phyloP scores from a whole-genome alignment of 2,888 invertebrate species.

The Habrosyne pyritoides region DNA sequence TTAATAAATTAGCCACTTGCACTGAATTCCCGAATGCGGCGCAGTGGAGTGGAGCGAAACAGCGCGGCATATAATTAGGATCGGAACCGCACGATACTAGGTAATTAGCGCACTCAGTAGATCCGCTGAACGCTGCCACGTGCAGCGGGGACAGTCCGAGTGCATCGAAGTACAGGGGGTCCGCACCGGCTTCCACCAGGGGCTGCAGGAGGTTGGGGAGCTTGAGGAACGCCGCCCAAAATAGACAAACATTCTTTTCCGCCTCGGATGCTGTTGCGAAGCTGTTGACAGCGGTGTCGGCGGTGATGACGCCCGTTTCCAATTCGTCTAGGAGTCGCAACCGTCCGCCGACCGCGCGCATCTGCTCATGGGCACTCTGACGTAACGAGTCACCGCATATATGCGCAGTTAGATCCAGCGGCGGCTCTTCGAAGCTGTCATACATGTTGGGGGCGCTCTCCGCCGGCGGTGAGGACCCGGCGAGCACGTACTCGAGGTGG shows the following conservation, averaged over 20 bases:
- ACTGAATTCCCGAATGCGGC: slow-evolving; percentile 94
- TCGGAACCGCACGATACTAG: slow-evolving; percentile 87
- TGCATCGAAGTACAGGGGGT: slow-evolving; percentile 87
- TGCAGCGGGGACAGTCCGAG: slow-evolving; percentile 90
- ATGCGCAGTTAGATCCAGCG: slow-evolving; percentile 87
- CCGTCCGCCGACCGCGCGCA: slow-evolving; percentile 87
- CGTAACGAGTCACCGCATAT: slow-evolving; percentile 89
- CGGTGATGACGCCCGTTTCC: slow-evolving; percentile 86
- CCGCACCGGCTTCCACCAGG: slow-evolving; percentile 87
- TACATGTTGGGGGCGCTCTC: slow-evolving; percentile 92
- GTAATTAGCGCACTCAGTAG: slow-evolving; percentile 87
- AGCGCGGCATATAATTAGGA: slow-evolving; percentile 87
- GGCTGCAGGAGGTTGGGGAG: slow-evolving; percentile 86
- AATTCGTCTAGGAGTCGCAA: slow-evolving; percentile 88
- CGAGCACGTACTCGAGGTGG: slow-evolving; percentile 90
- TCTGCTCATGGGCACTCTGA: slow-evolving; percentile 89
- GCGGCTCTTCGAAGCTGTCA: slow-evolving; percentile 90
- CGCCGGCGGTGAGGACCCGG: slow-evolving; percentile 90
- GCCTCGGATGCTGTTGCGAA: slow-evolving; percentile 84
- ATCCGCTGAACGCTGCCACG: slow-evolving; percentile 91
- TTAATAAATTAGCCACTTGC: slow-evolving; percentile 90
- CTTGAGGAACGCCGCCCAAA: slow-evolving; percentile 90
- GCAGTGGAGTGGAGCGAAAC: slow-evolving; percentile 93
- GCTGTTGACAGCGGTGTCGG: slow-evolving; percentile 79
- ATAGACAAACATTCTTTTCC: slow-evolving; percentile 88